Percentiles rank a stretch among this genome's conserved stretches.
phyloP scores from a whole-genome alignment of 2,888 invertebrate genomes.

The Pseudococcus jackbeardsleyi region DNA sequence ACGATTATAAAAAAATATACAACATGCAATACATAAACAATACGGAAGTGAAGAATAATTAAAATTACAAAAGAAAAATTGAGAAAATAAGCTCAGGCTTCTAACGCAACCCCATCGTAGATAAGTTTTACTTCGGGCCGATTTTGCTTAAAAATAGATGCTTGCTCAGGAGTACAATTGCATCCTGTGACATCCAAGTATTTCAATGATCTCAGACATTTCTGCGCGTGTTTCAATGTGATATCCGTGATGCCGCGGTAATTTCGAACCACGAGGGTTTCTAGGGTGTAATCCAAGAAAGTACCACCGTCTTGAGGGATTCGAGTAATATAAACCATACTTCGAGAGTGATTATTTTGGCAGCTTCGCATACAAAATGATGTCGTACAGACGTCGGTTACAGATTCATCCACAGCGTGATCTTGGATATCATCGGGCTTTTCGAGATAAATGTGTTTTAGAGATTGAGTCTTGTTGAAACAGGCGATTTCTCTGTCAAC shows the following conservation, averaged over 20 bases:
- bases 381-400: conserved; percentile 67
- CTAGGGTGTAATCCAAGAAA: conserved; percentile 68
- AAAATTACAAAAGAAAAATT: neutral
- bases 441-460: conserved; percentile 73
- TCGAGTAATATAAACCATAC: conserved; percentile 70
- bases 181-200: conserved; percentile 79
- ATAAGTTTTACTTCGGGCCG: conserved; percentile 67
- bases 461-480: conserved; percentile 73
- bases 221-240: conserved; percentile 75
- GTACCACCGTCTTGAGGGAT: conserved; percentile 69
- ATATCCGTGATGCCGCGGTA: conserved; percentile 77
- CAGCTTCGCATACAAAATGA: conserved; percentile 66
- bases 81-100: conserved; percentile 25
- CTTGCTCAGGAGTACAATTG: conserved; percentile 75
- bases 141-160: conserved; percentile 73
- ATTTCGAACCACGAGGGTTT: conserved; percentile 74
- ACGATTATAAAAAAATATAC: neutral
- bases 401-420: conserved; percentile 60
- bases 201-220: conserved; percentile 75
- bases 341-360: conserved; percentile 65
- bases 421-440: conserved; percentile 69
- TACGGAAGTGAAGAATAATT: conserved; percentile 19
- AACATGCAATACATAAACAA: neutral
- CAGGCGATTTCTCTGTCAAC: conserved; percentile 76
- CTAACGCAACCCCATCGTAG: conserved; percentile 6